phyloP scores from a whole-genome alignment of 2,113 vertebrate species.

The Anolis carolinensis region DNA sequence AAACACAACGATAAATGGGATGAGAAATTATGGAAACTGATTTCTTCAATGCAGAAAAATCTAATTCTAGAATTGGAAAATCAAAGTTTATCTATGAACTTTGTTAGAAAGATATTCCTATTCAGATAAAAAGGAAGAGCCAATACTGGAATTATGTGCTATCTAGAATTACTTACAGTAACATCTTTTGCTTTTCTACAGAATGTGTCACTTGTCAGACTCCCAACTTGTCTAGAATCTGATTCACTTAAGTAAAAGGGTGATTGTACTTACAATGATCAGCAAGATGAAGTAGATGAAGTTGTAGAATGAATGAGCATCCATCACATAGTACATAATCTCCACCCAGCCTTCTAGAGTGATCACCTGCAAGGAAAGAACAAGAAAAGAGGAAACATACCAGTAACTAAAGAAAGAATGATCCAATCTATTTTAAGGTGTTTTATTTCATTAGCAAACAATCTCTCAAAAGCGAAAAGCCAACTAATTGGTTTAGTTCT shows the following conservation, averaged over 20 bases:
- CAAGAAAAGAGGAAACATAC: slow-evolving; percentile 21
- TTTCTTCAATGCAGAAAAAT: background rate
- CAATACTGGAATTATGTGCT: fast-evolving
- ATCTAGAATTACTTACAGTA: slow-evolving; percentile 10
- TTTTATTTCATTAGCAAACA: slow-evolving; percentile 26
- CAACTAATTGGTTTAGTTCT: background rate
- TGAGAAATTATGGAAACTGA: slow-evolving; percentile 6
- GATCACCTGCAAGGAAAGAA: slow-evolving; percentile 83
- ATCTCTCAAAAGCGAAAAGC: background rate
- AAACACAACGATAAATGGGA: slow-evolving; percentile 15
- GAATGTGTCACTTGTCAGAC: background rate
- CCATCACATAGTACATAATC: slow-evolving; percentile 99
- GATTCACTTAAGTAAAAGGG: background rate
- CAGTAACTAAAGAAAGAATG: slow-evolving; percentile 4
- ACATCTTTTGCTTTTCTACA: background rate
- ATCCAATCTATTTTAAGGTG: slow-evolving; percentile 9
- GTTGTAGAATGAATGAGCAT: slow-evolving; percentile 98
- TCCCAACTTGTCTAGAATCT: background rate
- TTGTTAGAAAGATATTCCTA: slow-evolving; percentile 26
- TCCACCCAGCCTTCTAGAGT: slow-evolving; percentile 99
- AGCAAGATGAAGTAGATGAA: slow-evolving; percentile 99
- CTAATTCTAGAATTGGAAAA: background rate
- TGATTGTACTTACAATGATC: slow-evolving; percentile 90
- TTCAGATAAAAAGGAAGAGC: background rate
- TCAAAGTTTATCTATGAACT: slow-evolving; percentile 19